These are phyloP conservation scores for Sesia bembeciformis DNA, from an alignment of 2,888 invertebrate genomes.

Conservation along the genomic window DNA sequence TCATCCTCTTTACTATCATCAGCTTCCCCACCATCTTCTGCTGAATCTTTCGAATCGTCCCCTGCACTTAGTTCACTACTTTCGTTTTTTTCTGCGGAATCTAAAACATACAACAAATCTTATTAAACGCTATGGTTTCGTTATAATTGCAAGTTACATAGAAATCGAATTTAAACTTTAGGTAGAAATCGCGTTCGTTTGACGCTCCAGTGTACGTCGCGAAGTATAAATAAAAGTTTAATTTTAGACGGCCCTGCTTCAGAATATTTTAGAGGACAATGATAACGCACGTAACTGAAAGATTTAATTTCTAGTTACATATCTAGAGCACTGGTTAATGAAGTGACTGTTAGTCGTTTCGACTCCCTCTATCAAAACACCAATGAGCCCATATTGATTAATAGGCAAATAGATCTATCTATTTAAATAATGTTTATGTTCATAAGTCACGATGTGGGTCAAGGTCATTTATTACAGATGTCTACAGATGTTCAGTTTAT, in stretches of 20 bases:
- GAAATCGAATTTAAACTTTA: background rate
- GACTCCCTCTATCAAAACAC: no score
- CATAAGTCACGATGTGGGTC: no score
- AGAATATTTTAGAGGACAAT: constrained; percentile 18
- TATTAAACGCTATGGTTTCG: background rate
- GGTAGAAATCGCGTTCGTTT: background rate
- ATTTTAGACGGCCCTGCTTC: constrained; percentile 30
- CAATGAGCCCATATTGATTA: no score
- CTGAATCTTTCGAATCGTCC: constrained; percentile 60
- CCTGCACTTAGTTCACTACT: constrained; percentile 66
- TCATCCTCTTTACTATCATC: constrained; percentile 30
- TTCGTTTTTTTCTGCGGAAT: constrained; percentile 66
- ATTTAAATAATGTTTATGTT: no score
- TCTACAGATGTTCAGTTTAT: no score
- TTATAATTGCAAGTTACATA: background rate
- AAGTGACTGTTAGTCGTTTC: no score
- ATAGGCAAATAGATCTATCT: no score
- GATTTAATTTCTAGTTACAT: background rate
- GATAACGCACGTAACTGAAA: background rate
- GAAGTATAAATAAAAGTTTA: constrained; percentile 28
- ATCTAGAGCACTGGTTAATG: no score
- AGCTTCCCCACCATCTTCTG: constrained; percentile 44
- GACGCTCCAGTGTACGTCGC: background rate
- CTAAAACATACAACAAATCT: constrained; percentile 25
- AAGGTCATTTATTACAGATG: no score